Percentiles rank a stretch among this genome's conserved stretches.
Conservation (phyloP, 2,888 invertebrate genomes). For the Tanytarsus gracilentus region DNA sequence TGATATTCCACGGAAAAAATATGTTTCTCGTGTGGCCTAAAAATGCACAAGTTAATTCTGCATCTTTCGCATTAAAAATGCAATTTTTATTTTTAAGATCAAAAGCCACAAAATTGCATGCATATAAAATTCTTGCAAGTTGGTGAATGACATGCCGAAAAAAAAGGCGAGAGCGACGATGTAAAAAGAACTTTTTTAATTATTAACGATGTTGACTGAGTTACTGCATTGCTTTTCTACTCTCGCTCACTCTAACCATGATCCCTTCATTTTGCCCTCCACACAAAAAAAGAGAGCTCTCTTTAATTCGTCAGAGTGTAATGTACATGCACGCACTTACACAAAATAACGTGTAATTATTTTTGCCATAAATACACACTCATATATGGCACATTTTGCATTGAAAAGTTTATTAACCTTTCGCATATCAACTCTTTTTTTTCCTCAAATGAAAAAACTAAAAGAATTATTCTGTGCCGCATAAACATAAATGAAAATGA, state of each 20-base stretch:
- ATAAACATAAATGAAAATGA: neutral
- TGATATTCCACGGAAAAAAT: too few relatives aligned
- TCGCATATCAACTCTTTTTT: slow-evolving; percentile 19
- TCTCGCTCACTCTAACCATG: neutral
- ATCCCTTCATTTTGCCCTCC: slow-evolving; percentile 1
- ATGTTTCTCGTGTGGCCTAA: too few relatives aligned
- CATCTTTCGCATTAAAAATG: too few relatives aligned
- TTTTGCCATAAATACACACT: slow-evolving; percentile 10
- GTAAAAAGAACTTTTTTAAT: neutral
- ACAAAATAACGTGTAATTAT: slow-evolving; percentile 24
- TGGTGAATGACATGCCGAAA: slow-evolving; percentile 10
- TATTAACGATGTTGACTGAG: neutral
- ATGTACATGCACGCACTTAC: slow-evolving; percentile 13
- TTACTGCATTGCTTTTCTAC: neutral
- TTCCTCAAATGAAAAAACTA: neutral
- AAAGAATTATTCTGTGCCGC: neutral
- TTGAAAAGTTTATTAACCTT: slow-evolving; percentile 25
- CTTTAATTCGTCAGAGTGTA: neutral
- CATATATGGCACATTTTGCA: slow-evolving; percentile 20
- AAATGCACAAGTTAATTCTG: too few relatives aligned
- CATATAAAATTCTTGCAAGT: neutral
- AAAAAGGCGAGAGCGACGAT: too few relatives aligned
- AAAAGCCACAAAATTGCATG: too few relatives aligned
- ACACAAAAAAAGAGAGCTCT: neutral
- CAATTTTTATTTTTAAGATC: too few relatives aligned